phyloP scores from a whole-genome alignment of 1,140 invertebrate genomes.

The Aculops lycopersici region DNA sequence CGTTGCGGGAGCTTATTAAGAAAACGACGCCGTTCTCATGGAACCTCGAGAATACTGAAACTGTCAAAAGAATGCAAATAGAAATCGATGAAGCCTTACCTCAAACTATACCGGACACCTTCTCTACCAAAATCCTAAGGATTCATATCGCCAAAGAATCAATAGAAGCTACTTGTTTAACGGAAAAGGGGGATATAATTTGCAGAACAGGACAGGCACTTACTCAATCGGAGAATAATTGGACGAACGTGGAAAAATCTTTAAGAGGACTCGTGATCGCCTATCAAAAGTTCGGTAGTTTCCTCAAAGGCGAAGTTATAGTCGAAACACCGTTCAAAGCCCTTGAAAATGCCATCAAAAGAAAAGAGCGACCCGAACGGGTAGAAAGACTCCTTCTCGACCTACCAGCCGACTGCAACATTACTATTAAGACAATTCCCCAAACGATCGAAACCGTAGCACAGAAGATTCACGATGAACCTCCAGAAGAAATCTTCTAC shows the following conservation, averaged over 20 bases:
- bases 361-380: not conserved
- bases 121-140: not conserved
- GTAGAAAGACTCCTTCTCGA: not conserved
- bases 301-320: not conserved
- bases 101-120: not conserved
- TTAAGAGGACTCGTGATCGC: too few species aligned
- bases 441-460: not conserved
- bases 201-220: not conserved
- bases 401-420: not conserved
- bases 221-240: not conserved
- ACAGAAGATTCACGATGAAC: not conserved
- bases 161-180: not conserved
- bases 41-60: not conserved
- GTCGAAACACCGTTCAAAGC: not conserved
- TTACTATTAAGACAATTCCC: not conserved
- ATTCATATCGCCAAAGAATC: not conserved
- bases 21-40: conserved; percentile 7
- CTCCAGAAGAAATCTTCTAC: not conserved
- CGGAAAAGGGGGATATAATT: not conserved
- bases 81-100: not conserved
- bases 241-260: not conserved
- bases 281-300: not conserved
- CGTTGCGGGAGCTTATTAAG: conserved; percentile 12
- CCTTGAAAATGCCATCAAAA: not conserved
- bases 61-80: not conserved